phyloP scores from a whole-genome alignment of 2,113 vertebrate species.

The Orientallactaga bullata region DNA sequence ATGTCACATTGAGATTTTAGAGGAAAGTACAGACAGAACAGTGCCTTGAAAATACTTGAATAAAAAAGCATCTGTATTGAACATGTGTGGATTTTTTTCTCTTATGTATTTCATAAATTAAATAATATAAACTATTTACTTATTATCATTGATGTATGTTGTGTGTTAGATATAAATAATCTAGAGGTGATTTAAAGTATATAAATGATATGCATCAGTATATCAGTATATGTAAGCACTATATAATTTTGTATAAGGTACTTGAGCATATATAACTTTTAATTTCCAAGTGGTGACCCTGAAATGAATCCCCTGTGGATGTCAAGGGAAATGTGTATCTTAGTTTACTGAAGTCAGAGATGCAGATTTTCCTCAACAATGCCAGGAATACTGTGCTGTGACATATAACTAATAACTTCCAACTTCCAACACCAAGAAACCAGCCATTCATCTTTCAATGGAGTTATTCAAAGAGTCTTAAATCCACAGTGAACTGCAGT shows the following conservation, averaged over 20 bases:
- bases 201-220: not conserved
- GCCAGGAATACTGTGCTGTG: not conserved
- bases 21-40: too few relatives aligned
- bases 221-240: not conserved
- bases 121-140: not conserved
- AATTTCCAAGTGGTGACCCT: too few relatives aligned
- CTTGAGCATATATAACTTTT: not conserved
- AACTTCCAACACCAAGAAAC: not conserved
- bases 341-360: slow-evolving; percentile 25
- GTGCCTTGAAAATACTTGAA: not conserved
- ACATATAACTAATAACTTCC: not conserved
- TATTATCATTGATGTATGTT: too few relatives aligned
- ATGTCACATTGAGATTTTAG: not conserved
- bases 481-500: not conserved
- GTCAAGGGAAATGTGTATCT: too few relatives aligned
- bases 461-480: not conserved
- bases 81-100: not conserved
- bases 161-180: not conserved
- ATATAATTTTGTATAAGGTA: not conserved
- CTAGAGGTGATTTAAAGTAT: not conserved
- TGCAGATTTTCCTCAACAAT: not conserved
- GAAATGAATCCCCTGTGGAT: not conserved
- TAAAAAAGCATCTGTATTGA: not conserved
- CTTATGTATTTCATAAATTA: not conserved
- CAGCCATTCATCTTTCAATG: not conserved